phyloP scores from a whole-genome alignment of 2,888 invertebrate genomes.

The Dexiosoma caninum region DNA sequence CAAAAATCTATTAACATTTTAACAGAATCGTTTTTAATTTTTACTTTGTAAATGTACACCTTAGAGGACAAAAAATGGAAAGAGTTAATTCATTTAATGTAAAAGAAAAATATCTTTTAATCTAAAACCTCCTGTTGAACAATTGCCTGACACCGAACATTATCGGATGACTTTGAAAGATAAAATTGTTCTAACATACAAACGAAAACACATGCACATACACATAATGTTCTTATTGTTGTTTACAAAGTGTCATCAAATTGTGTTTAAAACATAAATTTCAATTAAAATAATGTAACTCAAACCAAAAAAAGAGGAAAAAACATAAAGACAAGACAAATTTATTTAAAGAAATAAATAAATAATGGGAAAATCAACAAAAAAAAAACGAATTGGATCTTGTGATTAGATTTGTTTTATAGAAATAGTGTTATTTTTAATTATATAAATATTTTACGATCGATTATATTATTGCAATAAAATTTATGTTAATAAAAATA shows the following conservation, averaged over 20 bases:
- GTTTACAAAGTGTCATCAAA: constrained; percentile 48
- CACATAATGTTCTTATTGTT: neutral
- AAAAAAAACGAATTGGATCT: neutral
- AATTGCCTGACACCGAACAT: constrained; percentile 15
- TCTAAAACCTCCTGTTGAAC: constrained; percentile 41
- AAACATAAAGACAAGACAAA: constrained; percentile 29
- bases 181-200: constrained; percentile 15
- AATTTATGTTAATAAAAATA: no score
- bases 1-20: neutral
- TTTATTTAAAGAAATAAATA: constrained; percentile 40
- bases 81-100: neutral
- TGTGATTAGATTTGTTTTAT: constrained; percentile 16
- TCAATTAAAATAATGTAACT: constrained; percentile 49
- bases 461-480: constrained; percentile 4
- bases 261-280: constrained; percentile 56
- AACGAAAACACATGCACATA: neutral
- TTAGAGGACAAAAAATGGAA: no score
- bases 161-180: constrained; percentile 35
- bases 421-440: neutral
- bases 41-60: constrained; percentile 17
- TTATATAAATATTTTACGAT: constrained; percentile 10
- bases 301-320: neutral
- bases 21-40: constrained; percentile 40
- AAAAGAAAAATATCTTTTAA: constrained; percentile 10
- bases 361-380: neutral